Base-by-base conservation (phyloP, 2,797 vertebrate species). In the Typhlichthys eigenmanni region DNA sequence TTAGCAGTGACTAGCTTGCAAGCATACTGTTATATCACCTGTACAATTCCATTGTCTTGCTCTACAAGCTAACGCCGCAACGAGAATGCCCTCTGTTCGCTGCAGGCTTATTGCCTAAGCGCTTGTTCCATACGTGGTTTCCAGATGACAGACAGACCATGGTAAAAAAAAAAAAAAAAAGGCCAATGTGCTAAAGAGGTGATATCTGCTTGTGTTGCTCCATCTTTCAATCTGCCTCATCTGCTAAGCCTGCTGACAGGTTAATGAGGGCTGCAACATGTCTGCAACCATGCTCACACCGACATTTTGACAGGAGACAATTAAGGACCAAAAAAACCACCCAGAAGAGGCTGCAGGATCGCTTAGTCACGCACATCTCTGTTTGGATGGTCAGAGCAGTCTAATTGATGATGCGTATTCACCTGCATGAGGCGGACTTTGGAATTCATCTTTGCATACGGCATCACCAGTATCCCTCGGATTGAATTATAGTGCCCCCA, bases 231-330 rank as follows among this genome's bases (percentile, higher is more conserved):
- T 90, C 83, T 87, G 85, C 84, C 81, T 86, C 85, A 87, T 88
- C 84, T 80, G 85, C 84, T 75, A 75, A 81, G 59, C 87, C 83
- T 68, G 82, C 78, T 91, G 86, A 90, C 75, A 79, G 87, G 87
- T 90, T 92, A 91, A 93, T 90, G 87, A 92, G 90, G 89, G 87
- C 78, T 24, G 24, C 24, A 24, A 24, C 87, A 86, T 80, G 81
- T 79, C 82, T 88, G 83, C 80, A 89, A 88, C 81, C 81, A 88
- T 89, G 84, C 81, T 90, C 87, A 81, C 80, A 88, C 86, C 87
- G 88, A 91, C 89, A 80, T 86, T 88, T 88, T 92, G 92, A 93
- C 90, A 92, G 89, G 81, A 90, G 88, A 87, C 92, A 92, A 92
- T 93, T 93, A 91, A 80, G 71, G 84, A 75, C 74, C 63, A 85